Evolutionary conservation across 2,797 vertebrate genomes (phyloP), one percentile per base, ranked within the genome.

Genomic region (Netta rufina): DNA sequence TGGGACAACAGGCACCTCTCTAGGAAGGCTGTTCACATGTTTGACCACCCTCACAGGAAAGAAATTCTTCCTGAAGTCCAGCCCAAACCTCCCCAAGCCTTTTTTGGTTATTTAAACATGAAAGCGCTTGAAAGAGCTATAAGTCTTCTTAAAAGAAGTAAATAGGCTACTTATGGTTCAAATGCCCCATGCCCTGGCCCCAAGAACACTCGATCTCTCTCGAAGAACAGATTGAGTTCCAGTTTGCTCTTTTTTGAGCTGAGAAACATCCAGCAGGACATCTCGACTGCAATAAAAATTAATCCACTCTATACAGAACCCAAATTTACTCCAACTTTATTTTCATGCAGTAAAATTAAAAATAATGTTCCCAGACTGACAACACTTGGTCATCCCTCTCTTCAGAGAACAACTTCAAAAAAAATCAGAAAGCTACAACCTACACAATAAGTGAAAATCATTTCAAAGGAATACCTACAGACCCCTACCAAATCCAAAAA

Each of bases 151-250:
- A n/a, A 77, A 45, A 89, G 47, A 81, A 72, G 65, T 76, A 89
- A 94, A 94, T 62, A 95, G 79, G 65, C 39, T 74, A 91, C 76
- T 88, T 71, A 38, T 80, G 67, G 80, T 80, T 82, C 89, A 79
- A 36, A 91, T 30, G 69, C 80, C 92, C 67, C 47, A 65, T 38
- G 61, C 7, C 3, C 60, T 89, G 57, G 36, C 70, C 81, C 65
- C 90, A 89, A 73, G 54, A 96, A 95, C 84, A 93, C 71, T 92
- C 90, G 78, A 93, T 93, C 85, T 90, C 78, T 54, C 80, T 81
- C 60, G 4, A 58, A 60, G 47, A 84, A 30, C 57, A 2, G 2
- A 89, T 0, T 69, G 60, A 80, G 58, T 93, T 92, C 81, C 58
- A 96, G 84, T 76, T 74, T 69, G 64, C 95, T 92, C 38, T 69